A percentile compares a stretch with the other conserved stretches of the same genome.
phyloP scores from a whole-genome alignment of 1,140 invertebrate species.

The Danaus melanippus region DNA sequence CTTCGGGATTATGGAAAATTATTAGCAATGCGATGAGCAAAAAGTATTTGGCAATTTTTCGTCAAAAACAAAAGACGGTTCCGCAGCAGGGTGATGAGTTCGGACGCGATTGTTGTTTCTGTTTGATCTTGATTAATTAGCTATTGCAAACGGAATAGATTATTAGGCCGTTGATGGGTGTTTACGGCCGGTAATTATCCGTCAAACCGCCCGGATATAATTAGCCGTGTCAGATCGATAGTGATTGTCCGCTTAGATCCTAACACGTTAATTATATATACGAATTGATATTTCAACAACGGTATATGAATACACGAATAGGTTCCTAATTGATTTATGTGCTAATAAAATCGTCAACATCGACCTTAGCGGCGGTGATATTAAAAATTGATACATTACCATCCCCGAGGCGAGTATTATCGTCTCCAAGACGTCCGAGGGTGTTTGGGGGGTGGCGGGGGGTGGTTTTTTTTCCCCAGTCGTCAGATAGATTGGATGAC shows the following conservation, averaged over 20 bases:
- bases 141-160: conserved; percentile 58
- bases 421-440: conserved; percentile 37
- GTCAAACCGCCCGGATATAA: conserved; percentile 39
- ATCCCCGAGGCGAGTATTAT: conserved; percentile 46
- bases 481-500: conserved; percentile 68
- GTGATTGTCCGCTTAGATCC: conserved; percentile 19
- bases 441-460: conserved; percentile 21
- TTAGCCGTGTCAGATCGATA: conserved; percentile 39
- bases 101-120: conserved; percentile 45
- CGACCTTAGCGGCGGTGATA: too few relatives aligned
- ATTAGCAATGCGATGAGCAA: conserved; percentile 30
- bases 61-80: conserved; percentile 37
- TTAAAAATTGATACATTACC: conserved; percentile 12
- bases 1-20: conserved; percentile 49
- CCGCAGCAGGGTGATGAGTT: conserved; percentile 29
- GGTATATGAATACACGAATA: too few relatives aligned
- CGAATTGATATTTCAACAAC: too few relatives aligned
- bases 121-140: conserved; percentile 64
- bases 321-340: too few relatives aligned
- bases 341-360: too few relatives aligned
- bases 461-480: conserved; percentile 50
- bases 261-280: too few relatives aligned
- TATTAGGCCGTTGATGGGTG: conserved; percentile 40
- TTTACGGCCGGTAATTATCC: conserved; percentile 39
- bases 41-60: conserved; percentile 26